These are phyloP conservation scores for Synanthedon andrenaeformis DNA, from an alignment of 2,888 invertebrate species.

Conservation along the genomic window DNA sequence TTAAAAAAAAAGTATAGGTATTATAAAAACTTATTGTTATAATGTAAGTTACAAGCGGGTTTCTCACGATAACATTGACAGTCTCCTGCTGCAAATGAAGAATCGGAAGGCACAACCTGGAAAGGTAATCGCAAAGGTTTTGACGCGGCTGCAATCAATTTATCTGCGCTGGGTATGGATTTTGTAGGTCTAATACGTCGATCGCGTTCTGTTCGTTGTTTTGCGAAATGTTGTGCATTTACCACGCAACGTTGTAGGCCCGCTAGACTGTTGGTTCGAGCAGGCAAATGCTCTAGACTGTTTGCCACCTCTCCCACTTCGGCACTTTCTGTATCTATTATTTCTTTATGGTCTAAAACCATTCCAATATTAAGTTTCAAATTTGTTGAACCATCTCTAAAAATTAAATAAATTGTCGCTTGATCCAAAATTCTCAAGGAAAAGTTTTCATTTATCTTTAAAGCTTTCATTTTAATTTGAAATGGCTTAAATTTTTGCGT, in stretches of 20 bases:
- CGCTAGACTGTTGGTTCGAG: constrained; percentile 44
- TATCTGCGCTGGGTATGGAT: constrained; percentile 32
- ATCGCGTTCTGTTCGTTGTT: constrained; percentile 29
- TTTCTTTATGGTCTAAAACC: constrained; percentile 65
- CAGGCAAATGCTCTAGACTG: constrained; percentile 24
- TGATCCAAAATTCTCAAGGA: constrained; percentile 53
- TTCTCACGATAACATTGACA: constrained; percentile 27
- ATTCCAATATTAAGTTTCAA: constrained; percentile 57
- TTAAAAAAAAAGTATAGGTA: background rate
- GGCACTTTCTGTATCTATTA: constrained; percentile 48
- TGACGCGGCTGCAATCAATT: constrained; percentile 26
- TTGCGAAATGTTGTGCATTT: constrained; percentile 35
- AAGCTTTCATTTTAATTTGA: constrained; percentile 58
- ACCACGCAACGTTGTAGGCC: constrained; percentile 39
- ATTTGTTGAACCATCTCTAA: constrained; percentile 46
- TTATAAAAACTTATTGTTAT: constrained; percentile 33
- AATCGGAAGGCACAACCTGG: constrained; percentile 11
- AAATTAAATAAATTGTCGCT: constrained; percentile 47
- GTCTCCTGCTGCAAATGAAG: constrained; percentile 4
- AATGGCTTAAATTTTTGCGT: constrained; percentile 51
- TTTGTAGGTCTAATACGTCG: constrained; percentile 23
- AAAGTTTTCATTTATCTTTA: constrained; percentile 59
- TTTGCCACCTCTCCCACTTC: constrained; percentile 38
- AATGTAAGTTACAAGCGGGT: constrained; percentile 31
- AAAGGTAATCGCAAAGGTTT: constrained; percentile 29